A percentile compares a stretch with the other conserved stretches of the same genome.
phyloP scores from a whole-genome alignment of 2,797 vertebrate genomes.

The Aeoliscus strigatus region DNA sequence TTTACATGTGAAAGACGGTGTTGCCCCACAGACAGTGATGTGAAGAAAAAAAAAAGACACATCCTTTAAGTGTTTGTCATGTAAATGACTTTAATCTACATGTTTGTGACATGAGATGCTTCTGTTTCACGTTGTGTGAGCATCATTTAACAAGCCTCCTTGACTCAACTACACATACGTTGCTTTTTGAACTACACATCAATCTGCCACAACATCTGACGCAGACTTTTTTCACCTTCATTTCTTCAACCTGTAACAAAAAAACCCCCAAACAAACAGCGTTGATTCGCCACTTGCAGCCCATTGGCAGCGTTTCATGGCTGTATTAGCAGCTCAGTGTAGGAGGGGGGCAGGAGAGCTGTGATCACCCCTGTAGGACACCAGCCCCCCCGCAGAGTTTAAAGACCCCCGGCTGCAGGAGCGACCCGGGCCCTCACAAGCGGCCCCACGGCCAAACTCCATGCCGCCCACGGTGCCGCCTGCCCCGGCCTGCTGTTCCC shows the following conservation, averaged over 20 bases:
- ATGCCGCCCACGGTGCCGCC: constrained; percentile 62
- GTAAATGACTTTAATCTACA: constrained; percentile 44
- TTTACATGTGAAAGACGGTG: constrained; percentile 18
- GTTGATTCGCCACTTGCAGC: too few species aligned
- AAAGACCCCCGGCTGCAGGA: constrained; percentile 57
- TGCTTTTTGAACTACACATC: too few species aligned
- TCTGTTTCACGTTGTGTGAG: too few species aligned
- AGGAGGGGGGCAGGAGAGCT: constrained; percentile 51
- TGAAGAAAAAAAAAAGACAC: constrained; percentile 33
- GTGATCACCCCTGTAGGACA: constrained; percentile 69
- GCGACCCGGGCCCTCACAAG: constrained; percentile 27
- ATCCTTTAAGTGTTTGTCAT: constrained; percentile 38
- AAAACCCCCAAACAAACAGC: too few species aligned
- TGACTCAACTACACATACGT: too few species aligned
- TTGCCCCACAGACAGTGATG: constrained; percentile 20
- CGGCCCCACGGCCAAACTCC: constrained; percentile 48
- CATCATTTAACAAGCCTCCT: too few species aligned
- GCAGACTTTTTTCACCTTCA: too few species aligned
- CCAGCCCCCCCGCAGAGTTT: constrained; percentile 64
- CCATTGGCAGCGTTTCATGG: constrained; percentile 51
- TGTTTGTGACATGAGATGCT: too few species aligned
- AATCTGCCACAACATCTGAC: too few species aligned
- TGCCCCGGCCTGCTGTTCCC: constrained; percentile 50
- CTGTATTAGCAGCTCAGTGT: constrained; percentile 52
- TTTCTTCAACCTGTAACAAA: too few species aligned